phyloP scores from a whole-genome alignment of 2,888 invertebrate species.

The Tholera decimalis region DNA sequence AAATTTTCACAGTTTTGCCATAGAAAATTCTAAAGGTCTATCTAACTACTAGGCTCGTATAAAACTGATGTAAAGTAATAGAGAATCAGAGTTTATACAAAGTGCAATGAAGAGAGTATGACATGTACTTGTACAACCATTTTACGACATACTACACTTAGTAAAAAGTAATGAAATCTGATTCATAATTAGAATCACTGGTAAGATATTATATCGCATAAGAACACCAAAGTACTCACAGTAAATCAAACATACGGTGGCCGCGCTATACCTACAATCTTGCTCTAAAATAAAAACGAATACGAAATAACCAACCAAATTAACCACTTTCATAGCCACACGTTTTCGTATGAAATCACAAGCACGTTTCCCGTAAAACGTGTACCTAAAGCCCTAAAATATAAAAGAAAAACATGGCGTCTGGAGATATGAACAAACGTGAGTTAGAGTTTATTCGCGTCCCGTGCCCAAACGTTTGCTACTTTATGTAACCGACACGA shows the following conservation, averaged over 20 bases:
- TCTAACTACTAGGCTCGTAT: too few relatives aligned
- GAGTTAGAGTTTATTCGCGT: conserved; percentile 33
- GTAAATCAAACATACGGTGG: not conserved
- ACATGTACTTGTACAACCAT: too few relatives aligned
- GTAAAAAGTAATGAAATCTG: too few relatives aligned
- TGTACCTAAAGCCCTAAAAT: conserved; percentile 8
- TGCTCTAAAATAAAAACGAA: not conserved
- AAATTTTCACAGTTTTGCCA: too few relatives aligned
- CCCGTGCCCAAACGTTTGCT: conserved; percentile 16
- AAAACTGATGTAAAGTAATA: too few relatives aligned
- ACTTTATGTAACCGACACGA: conserved; percentile 36
- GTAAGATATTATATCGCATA: too few relatives aligned
- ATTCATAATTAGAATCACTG: too few relatives aligned
- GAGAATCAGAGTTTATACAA: too few relatives aligned
- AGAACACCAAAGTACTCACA: not conserved
- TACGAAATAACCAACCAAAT: conserved; percentile 4
- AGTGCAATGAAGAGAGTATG: too few relatives aligned
- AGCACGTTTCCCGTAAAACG: conserved; percentile 44
- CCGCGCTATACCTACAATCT: not conserved
- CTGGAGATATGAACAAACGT: conserved; percentile 18
- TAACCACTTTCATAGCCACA: conserved; percentile 20
- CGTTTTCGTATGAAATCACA: conserved; percentile 29
- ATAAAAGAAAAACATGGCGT: conserved; percentile 24
- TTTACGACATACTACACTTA: too few relatives aligned
- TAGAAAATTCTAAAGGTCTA: too few relatives aligned